Conservation (phyloP, 2,888 invertebrate genomes). For the Ophion slaviceki region DNA sequence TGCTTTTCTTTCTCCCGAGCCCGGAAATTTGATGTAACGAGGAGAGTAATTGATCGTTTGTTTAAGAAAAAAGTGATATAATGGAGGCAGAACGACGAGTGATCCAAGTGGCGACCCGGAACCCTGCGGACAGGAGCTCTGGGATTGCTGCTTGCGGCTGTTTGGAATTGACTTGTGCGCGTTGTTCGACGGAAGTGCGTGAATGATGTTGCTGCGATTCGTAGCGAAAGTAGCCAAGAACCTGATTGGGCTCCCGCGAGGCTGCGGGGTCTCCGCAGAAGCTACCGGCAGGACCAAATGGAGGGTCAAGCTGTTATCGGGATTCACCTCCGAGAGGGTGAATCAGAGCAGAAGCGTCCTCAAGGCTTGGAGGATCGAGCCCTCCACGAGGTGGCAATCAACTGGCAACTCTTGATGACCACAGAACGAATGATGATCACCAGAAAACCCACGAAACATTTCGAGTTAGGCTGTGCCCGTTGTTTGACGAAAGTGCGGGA, state of each 20-base stretch:
- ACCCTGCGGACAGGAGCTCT: slow-evolving; percentile 4
- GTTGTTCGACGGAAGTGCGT: slow-evolving; percentile 15
- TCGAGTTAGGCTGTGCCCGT: neutral
- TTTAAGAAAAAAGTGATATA: slow-evolving; percentile 23
- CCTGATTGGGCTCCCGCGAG: neutral
- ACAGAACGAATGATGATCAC: too few relatives aligned
- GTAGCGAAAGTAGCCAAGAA: neutral
- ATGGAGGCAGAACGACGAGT: slow-evolving; percentile 16
- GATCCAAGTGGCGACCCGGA: slow-evolving; percentile 26
- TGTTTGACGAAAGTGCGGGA: slow-evolving; percentile 4
- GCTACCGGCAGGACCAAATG: too few relatives aligned
- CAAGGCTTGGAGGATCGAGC: too few relatives aligned
- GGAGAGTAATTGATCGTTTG: slow-evolving; percentile 6
- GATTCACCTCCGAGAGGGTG: too few relatives aligned
- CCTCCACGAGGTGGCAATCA: too few relatives aligned
- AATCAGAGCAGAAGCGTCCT: too few relatives aligned
- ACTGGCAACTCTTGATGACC: too few relatives aligned
- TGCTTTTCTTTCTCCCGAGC: neutral
- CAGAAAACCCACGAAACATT: too few relatives aligned
- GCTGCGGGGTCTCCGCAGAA: neutral
- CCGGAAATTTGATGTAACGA: slow-evolving; percentile 36
- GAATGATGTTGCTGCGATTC: neutral
- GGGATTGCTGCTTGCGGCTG: slow-evolving; percentile 27
- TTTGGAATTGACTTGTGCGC: slow-evolving; percentile 19
- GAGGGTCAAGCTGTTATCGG: too few relatives aligned